Evolutionary conservation across 2,797 vertebrate genomes (phyloP).

Genomic region (Lindbergichthys nudifrons): DNA sequence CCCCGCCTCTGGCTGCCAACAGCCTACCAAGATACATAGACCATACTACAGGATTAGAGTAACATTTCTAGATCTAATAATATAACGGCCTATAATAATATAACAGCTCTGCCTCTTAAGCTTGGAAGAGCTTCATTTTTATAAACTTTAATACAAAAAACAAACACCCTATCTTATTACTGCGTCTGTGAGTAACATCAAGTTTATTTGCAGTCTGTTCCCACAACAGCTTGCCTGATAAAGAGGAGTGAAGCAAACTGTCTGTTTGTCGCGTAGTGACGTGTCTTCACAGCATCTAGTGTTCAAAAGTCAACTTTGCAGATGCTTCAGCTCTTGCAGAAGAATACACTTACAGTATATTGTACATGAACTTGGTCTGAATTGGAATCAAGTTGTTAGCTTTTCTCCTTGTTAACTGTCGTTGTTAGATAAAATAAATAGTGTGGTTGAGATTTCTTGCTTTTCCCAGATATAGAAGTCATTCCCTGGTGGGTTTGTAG

Average conservation of each 20-base stretch:
- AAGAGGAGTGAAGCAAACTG: not conserved
- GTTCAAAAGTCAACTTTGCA: not conserved
- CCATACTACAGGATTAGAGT: not conserved
- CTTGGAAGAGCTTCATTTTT: slow-evolving; percentile 6
- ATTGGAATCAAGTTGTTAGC: not conserved
- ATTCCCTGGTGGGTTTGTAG: not conserved
- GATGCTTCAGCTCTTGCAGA: not conserved
- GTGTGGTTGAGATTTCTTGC: not conserved
- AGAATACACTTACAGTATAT: not conserved
- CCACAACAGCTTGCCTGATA: not conserved
- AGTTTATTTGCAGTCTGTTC: slow-evolving; percentile 2
- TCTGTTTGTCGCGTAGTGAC: not conserved
- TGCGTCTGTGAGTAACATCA: too few relatives aligned
- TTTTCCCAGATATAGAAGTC: not conserved
- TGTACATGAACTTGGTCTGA: not conserved
- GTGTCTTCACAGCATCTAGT: not conserved
- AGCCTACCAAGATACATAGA: too few relatives aligned
- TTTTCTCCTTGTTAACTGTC: not conserved
- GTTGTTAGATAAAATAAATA: not conserved
- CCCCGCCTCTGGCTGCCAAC: too few relatives aligned
- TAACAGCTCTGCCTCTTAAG: not conserved
- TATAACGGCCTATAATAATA: slow-evolving; percentile 9
- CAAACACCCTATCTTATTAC: not conserved
- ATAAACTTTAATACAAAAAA: not conserved
- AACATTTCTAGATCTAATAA: not conserved